Percentiles rank a stretch among this genome's conserved stretches.
Conservation (phyloP, 1,140 invertebrate genomes). For the Drosophila quadrilineata region DNA sequence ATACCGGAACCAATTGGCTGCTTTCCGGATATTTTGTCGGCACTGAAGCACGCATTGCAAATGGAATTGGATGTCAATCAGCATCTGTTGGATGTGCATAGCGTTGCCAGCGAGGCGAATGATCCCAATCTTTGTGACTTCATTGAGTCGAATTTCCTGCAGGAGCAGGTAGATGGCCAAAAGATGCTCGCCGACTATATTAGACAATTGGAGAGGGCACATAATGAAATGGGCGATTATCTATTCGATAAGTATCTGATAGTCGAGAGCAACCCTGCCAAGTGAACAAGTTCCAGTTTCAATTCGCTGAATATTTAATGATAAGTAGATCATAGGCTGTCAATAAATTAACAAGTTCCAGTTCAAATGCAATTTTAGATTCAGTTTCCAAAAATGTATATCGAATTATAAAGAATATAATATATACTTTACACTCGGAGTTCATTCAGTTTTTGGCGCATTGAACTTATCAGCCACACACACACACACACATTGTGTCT, state of each 20-base stretch:
- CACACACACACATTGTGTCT: too few species aligned
- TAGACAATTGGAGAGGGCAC: slow-evolving; percentile 87
- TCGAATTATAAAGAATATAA: too few species aligned
- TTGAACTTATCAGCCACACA: too few species aligned
- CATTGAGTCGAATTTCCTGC: slow-evolving; percentile 87
- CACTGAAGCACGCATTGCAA: slow-evolving; percentile 87
- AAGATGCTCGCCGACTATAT: slow-evolving; percentile 88
- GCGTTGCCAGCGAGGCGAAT: slow-evolving; percentile 84
- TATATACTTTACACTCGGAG: too few species aligned
- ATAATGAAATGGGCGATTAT: slow-evolving; percentile 88
- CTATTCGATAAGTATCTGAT: slow-evolving; percentile 85
- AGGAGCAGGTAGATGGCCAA: slow-evolving; percentile 90
- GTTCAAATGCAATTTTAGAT: too few species aligned
- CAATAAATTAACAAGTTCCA: too few species aligned
- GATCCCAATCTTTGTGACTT: slow-evolving; percentile 89
- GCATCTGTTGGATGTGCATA: slow-evolving; percentile 87
- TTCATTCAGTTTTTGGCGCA: too few species aligned
- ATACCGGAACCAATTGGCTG: slow-evolving; percentile 85
- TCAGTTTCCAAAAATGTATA: too few species aligned
- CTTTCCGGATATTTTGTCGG: slow-evolving; percentile 86
- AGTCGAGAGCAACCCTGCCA: background rate
- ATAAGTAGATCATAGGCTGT: too few species aligned
- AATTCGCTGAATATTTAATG: too few species aligned
- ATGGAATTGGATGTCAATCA: slow-evolving; percentile 92
- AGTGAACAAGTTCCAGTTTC: too few species aligned